Conservation (phyloP, 2,113 vertebrate genomes). For the Reinhardtius hippoglossoides region DNA sequence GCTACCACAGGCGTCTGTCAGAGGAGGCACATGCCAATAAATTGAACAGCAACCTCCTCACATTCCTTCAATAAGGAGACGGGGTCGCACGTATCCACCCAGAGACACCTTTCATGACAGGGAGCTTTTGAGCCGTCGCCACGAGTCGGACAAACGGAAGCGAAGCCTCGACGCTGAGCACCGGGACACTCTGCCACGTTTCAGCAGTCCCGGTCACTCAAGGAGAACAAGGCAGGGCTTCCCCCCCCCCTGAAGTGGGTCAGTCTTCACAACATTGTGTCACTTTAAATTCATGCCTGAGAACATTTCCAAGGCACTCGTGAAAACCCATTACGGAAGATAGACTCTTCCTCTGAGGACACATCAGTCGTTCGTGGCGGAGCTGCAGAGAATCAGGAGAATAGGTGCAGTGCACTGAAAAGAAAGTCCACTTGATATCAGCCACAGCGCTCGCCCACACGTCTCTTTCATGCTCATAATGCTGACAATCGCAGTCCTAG, state of each 20-base stretch:
- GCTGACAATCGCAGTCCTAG: slow-evolving; percentile 9
- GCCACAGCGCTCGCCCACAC: slow-evolving; percentile 7
- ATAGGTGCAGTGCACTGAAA: not conserved
- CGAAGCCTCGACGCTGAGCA: slow-evolving; percentile 19
- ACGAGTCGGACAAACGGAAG: slow-evolving; percentile 10
- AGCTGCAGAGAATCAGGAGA: slow-evolving; percentile 6
- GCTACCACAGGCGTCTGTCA: slow-evolving; percentile 12
- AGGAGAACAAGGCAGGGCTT: slow-evolving; percentile 32
- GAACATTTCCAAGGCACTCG: slow-evolving; percentile 12
- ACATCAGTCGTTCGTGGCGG: slow-evolving; percentile 28
- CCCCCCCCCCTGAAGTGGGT: slow-evolving; percentile 18
- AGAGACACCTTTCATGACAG: slow-evolving; percentile 33
- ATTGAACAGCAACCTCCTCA: slow-evolving; percentile 18
- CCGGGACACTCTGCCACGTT: slow-evolving; percentile 10
- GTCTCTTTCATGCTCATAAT: slow-evolving; percentile 19
- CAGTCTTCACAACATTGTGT: slow-evolving; percentile 16
- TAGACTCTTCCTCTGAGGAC: slow-evolving; percentile 33
- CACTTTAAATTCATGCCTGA: slow-evolving; percentile 55
- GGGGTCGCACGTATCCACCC: slow-evolving; percentile 13
- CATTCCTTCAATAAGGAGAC: slow-evolving; percentile 8
- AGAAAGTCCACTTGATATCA: not conserved
- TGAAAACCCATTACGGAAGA: slow-evolving; percentile 45
- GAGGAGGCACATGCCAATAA: slow-evolving; percentile 34
- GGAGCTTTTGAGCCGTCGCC: slow-evolving; percentile 39
- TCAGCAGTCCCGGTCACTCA: slow-evolving; percentile 37